Conservation (phyloP, 2,113 vertebrate species). For the Notarius lentiginosus region DNA sequence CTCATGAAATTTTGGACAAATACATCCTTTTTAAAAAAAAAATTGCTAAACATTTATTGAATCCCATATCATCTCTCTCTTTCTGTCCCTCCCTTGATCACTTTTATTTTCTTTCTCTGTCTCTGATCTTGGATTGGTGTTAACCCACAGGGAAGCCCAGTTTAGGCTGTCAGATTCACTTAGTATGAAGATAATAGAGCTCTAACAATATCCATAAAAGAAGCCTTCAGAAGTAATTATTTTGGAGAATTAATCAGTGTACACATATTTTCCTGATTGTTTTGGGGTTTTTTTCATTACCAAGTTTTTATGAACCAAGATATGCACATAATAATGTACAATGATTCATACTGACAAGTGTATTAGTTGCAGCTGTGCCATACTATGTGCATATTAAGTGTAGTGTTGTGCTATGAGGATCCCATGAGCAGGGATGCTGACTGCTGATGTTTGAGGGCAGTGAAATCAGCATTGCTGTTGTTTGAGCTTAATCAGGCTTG, state of each 20-base stretch:
- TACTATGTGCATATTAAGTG: not conserved
- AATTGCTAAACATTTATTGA: not conserved
- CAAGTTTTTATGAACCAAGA: not conserved
- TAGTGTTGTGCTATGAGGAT: not conserved
- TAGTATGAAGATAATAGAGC: slow-evolving; percentile 42
- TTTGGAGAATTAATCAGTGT: slow-evolving; percentile 12
- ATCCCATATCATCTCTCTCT: not conserved
- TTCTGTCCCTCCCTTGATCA: not conserved
- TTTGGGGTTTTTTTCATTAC: not conserved
- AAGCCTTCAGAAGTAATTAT: slow-evolving; percentile 4
- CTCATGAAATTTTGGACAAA: not conserved
- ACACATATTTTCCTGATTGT: slow-evolving; percentile 24
- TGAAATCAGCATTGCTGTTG: slow-evolving; percentile 44
- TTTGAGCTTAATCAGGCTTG: slow-evolving; percentile 49
- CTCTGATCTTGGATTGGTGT: slow-evolving; percentile 34
- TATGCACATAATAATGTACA: slow-evolving; percentile 3
- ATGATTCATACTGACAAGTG: not conserved
- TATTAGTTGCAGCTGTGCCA: not conserved
- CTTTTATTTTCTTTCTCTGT: not conserved
- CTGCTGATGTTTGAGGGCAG: slow-evolving; percentile 41
- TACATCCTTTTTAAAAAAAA: too few species aligned
- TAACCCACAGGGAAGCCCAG: slow-evolving; percentile 39
- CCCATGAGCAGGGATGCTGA: slow-evolving; percentile 33
- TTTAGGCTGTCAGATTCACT: slow-evolving; percentile 47
- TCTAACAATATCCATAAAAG: slow-evolving; percentile 30